Evolutionary conservation across 2,113 vertebrate genomes (phyloP).

Genomic region (Marmota monax): DNA sequence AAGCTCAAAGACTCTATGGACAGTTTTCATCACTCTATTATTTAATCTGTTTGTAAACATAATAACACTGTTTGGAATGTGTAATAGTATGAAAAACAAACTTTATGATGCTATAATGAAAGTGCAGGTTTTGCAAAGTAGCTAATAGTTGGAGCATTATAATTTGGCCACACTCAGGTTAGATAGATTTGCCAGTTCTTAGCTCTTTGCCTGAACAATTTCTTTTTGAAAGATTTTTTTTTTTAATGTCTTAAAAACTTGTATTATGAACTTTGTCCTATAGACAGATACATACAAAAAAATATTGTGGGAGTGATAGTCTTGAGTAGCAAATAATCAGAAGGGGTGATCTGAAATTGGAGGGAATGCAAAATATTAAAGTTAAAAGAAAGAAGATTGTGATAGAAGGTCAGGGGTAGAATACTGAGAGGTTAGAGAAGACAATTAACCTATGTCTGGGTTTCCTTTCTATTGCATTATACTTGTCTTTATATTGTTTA

Average conservation of each 20-base stretch:
- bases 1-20: too few species aligned
- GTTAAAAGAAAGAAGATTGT: neutral
- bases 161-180: neutral
- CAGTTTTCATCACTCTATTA: too few species aligned
- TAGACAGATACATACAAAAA: too few species aligned
- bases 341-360: neutral
- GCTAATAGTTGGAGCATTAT: neutral
- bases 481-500: neutral
- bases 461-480: neutral
- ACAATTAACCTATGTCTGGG: neutral
- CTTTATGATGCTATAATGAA: neutral
- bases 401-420: neutral
- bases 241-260: too few species aligned
- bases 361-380: neutral
- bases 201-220: neutral
- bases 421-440: too few species aligned
- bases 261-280: too few species aligned
- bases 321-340: neutral
- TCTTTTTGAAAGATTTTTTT: neutral
- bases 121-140: neutral
- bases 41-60: too few species aligned
- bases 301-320: neutral
- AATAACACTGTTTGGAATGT: neutral
- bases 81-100: neutral
- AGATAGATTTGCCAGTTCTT: too few species aligned